Evolutionary conservation across 2,888 invertebrate species (phyloP).

Genomic region (Beris morrisii): DNA sequence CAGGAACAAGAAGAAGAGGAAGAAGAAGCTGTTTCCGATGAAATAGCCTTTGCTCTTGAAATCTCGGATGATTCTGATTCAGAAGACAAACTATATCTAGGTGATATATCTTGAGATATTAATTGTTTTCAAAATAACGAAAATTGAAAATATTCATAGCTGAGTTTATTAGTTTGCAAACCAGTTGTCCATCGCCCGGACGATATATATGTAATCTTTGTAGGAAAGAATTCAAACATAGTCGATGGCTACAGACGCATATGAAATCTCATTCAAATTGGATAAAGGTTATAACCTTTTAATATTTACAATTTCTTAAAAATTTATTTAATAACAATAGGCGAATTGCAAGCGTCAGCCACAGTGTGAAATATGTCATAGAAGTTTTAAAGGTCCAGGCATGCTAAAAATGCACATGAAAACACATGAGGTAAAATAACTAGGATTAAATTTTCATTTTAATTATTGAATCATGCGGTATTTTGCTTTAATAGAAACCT

Average conservation of each 20-base stretch:
- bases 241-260: constrained; percentile 64
- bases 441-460: constrained; percentile 1
- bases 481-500: constrained; percentile 49
- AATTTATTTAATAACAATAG: constrained; percentile 38
- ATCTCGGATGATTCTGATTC: constrained; percentile 41
- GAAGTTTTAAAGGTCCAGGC: constrained; percentile 67
- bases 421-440: constrained; percentile 58
- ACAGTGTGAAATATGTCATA: constrained; percentile 63
- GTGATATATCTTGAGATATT: constrained; percentile 13
- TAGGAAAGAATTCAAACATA: constrained; percentile 65
- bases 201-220: constrained; percentile 66
- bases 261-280: constrained; percentile 66
- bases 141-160: constrained; percentile 42
- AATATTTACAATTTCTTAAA: background rate
- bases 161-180: constrained; percentile 57
- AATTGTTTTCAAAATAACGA: background rate
- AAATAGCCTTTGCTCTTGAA: constrained; percentile 42
- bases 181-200: constrained; percentile 62
- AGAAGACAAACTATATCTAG: constrained; percentile 42
- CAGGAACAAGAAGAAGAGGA: constrained; percentile 42
- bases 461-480: constrained; percentile 6
- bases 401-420: constrained; percentile 70
- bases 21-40: constrained; percentile 29
- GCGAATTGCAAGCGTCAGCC: constrained; percentile 69
- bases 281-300: constrained; percentile 57